Conservation (phyloP, 2,888 invertebrate species). For the Rhagophthalmus giganteus region DNA sequence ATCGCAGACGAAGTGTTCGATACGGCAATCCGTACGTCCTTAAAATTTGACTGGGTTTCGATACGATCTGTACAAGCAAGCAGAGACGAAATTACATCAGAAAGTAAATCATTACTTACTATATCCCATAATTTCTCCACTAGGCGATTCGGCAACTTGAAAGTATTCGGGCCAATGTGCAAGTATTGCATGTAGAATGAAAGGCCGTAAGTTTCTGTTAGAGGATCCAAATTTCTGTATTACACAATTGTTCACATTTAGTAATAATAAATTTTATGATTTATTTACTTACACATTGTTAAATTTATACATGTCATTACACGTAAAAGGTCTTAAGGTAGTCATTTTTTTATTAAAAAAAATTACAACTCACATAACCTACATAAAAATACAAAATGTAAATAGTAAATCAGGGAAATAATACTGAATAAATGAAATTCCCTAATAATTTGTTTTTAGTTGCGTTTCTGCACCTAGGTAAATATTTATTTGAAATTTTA, state of each 20-base stretch:
- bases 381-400: too few relatives aligned
- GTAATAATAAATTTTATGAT: not conserved
- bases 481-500: too few relatives aligned
- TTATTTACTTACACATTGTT: slow-evolving; percentile 95
- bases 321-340: slow-evolving; percentile 87
- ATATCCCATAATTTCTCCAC: slow-evolving; percentile 97
- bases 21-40: too few relatives aligned
- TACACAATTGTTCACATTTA: slow-evolving; percentile 6
- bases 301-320: slow-evolving; percentile 92
- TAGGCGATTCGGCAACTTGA: slow-evolving; percentile 94
- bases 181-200: slow-evolving; percentile 97
- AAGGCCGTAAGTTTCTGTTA: slow-evolving; percentile 95
- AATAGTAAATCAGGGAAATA: too few relatives aligned
- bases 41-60: too few relatives aligned
- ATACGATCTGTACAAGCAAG: too few relatives aligned
- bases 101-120: slow-evolving; percentile 67
- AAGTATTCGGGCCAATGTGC: slow-evolving; percentile 99
- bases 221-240: slow-evolving; percentile 90
- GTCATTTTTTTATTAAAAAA: slow-evolving; percentile 69
- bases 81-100: not conserved
- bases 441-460: not conserved
- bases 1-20: too few relatives aligned
- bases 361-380: not conserved
- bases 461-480: too few relatives aligned
- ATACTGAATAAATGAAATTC: not conserved